Evolutionary conservation across 2,113 vertebrate genomes (phyloP).

Genomic region (Ranitomeya variabilis): DNA sequence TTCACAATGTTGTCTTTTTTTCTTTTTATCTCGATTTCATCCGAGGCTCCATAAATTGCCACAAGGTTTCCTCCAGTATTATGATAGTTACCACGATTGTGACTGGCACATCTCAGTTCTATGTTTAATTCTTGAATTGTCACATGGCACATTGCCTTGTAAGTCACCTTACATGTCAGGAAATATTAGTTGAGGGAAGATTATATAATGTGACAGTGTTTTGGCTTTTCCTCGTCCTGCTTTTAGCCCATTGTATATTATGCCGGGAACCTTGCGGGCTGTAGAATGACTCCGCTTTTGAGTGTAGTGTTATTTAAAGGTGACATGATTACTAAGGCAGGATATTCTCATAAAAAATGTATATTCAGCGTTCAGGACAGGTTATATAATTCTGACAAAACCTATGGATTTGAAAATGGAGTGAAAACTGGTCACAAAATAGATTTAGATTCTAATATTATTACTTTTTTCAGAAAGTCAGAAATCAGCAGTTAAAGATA

Average conservation of each 20-base stretch:
- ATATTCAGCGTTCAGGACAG: neutral
- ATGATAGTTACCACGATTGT: neutral
- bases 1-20: no score
- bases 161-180: slow-evolving; percentile 5
- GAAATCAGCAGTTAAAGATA: no score
- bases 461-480: no score
- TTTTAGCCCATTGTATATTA: neutral
- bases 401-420: neutral
- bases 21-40: neutral
- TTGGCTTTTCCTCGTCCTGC: neutral
- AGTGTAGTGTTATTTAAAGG: slow-evolving; percentile 31
- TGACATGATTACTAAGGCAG: slow-evolving; percentile 28
- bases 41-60: neutral
- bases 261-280: neutral
- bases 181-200: neutral
- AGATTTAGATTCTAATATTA: neutral
- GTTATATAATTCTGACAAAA: neutral
- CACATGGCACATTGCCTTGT: neutral
- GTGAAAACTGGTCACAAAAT: neutral
- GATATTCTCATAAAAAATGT: slow-evolving; percentile 41
- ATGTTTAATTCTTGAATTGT: neutral
- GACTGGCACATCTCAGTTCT: neutral
- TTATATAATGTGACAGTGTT: slow-evolving; percentile 28
- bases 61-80: neutral
- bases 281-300: neutral